phyloP scores from a whole-genome alignment of 2,888 invertebrate genomes.

The Bibio marci region DNA sequence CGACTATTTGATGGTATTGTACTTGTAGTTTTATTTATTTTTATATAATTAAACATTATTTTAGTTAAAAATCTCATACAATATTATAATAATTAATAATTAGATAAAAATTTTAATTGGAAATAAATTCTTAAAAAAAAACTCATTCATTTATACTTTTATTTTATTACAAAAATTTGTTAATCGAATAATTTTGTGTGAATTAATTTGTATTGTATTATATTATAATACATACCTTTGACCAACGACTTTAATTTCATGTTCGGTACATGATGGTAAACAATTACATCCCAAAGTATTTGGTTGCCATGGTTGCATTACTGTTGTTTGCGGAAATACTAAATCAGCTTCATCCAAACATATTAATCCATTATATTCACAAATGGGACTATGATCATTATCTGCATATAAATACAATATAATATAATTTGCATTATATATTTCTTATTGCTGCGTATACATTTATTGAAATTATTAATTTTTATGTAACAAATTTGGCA shows the following conservation, averaged over 20 bases:
- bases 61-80: background rate
- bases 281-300: constrained; percentile 43
- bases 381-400: constrained; percentile 19
- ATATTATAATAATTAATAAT: background rate
- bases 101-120: too few species aligned
- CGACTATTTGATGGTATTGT: background rate
- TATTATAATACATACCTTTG: background rate
- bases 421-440: background rate
- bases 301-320: constrained; percentile 41
- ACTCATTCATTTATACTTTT: constrained; percentile 24
- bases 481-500: too few species aligned
- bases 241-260: constrained; percentile 36
- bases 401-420: constrained; percentile 6
- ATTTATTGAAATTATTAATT: too few species aligned
- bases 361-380: constrained; percentile 41
- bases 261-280: constrained; percentile 51
- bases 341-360: constrained; percentile 42
- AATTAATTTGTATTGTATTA: background rate
- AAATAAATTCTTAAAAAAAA: too few species aligned
- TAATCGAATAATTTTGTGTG: background rate
- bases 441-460: too few species aligned
- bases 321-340: constrained; percentile 21
- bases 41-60: background rate
- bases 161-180: too few species aligned
- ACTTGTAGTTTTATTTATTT: constrained; percentile 8